Percentiles rank a stretch among this genome's conserved stretches.
Conservation (phyloP, 2,113 vertebrate species). For the Mustela lutreola region DNA sequence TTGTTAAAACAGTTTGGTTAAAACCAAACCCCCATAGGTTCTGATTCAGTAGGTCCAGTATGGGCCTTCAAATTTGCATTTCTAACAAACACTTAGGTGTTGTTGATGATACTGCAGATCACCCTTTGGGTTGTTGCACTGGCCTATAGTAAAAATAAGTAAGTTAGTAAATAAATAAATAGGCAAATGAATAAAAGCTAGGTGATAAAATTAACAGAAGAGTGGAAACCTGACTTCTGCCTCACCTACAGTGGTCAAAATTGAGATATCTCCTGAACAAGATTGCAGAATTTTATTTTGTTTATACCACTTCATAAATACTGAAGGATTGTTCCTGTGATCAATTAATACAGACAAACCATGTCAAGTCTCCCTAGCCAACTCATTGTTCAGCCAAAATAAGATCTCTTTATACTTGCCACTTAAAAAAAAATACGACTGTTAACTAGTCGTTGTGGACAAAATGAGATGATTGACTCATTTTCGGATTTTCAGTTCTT, state of each 20-base stretch:
- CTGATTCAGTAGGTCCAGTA: not conserved
- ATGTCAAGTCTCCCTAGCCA: not conserved
- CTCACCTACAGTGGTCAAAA: not conserved
- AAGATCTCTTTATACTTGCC: not conserved
- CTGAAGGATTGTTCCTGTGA: not conserved
- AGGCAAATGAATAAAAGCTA: not conserved
- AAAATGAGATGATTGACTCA: not conserved
- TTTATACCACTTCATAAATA: not conserved
- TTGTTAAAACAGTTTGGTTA: not conserved
- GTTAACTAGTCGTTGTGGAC: not conserved
- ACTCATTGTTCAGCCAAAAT: not conserved
- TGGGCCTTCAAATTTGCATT: not conserved
- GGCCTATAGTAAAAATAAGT: not conserved
- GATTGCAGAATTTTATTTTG: not conserved
- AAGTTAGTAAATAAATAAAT: not conserved
- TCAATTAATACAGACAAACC: not conserved
- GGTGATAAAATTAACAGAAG: not conserved
- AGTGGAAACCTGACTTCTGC: not conserved
- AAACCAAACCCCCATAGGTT: not conserved
- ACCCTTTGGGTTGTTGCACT: not conserved
- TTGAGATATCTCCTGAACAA: not conserved
- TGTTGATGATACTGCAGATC: not conserved
- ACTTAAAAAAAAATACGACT: not conserved
- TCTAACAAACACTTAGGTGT: not conserved
- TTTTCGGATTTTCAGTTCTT: not conserved